Evolutionary conservation across 2,113 vertebrate species (phyloP).

Genomic region (Salvelinus fontinalis): DNA sequence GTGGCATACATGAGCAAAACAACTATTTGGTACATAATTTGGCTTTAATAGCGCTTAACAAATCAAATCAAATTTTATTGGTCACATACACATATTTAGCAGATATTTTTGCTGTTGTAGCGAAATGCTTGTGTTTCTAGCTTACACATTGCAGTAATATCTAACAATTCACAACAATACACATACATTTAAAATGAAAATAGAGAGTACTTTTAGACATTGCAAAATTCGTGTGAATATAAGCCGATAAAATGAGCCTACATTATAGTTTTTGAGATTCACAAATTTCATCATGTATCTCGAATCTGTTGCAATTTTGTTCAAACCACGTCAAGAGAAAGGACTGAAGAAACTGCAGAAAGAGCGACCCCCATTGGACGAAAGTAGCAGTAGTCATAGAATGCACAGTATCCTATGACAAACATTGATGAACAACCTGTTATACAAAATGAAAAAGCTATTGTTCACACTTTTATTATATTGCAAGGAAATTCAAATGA

Average conservation of each 20-base stretch:
- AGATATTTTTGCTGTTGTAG: too few relatives aligned
- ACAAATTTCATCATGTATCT: background rate
- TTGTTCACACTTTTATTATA: background rate
- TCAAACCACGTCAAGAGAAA: background rate
- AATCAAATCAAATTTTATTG: too few relatives aligned
- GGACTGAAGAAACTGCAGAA: conserved; percentile 23
- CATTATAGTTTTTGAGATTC: background rate
- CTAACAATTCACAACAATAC: too few relatives aligned
- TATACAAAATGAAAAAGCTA: background rate
- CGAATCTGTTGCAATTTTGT: too few relatives aligned
- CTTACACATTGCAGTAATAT: too few relatives aligned
- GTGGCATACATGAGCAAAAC: too few relatives aligned
- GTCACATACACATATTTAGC: too few relatives aligned
- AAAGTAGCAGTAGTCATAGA: background rate
- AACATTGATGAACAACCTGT: background rate
- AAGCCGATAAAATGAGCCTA: background rate
- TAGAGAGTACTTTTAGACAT: background rate
- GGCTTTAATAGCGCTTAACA: too few relatives aligned
- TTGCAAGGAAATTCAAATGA: too few relatives aligned
- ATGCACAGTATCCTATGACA: background rate
- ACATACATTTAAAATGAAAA: too few relatives aligned
- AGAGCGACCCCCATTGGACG: conserved; percentile 62
- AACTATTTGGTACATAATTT: too few relatives aligned
- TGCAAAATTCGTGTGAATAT: background rate
- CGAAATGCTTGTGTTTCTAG: too few relatives aligned